A percentile compares a stretch with the other conserved stretches of the same genome.
These are phyloP conservation scores for Mamestra configurata DNA, from an alignment of 1,140 invertebrate species.

Conservation along the genomic window DNA sequence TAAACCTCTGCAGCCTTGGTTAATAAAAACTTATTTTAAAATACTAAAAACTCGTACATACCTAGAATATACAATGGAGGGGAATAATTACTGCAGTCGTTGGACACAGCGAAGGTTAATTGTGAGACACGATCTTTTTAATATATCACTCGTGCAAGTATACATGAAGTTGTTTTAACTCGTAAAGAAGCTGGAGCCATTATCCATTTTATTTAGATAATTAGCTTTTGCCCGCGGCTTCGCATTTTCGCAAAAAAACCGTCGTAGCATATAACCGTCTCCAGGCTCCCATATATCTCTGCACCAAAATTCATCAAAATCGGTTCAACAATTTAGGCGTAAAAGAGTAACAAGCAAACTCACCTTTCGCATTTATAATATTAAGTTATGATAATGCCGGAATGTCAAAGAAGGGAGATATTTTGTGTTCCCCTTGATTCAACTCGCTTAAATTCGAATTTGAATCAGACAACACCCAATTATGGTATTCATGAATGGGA, in stretches of 20 bases:
- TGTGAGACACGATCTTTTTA: constrained; percentile 42
- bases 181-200: not conserved
- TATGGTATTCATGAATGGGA: constrained; percentile 31
- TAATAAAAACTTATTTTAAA: constrained; percentile 19
- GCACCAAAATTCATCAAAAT: too few relatives aligned
- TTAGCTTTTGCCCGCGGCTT: too few relatives aligned
- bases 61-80: constrained; percentile 7
- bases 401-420: not conserved
- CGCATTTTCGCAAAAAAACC: too few relatives aligned
- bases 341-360: too few relatives aligned
- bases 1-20: not conserved
- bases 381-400: not conserved
- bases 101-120: constrained; percentile 44
- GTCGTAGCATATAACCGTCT: too few relatives aligned
- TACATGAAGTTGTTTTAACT: not conserved
- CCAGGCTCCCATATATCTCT: too few relatives aligned
- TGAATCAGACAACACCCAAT: constrained; percentile 38
- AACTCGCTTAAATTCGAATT: constrained; percentile 20
- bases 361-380: too few relatives aligned
- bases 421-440: not conserved
- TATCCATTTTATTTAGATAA: not conserved
- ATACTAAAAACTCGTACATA: not conserved
- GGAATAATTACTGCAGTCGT: constrained; percentile 41
- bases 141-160: constrained; percentile 34
- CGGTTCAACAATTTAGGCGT: too few relatives aligned